These are phyloP conservation scores for Harpagifer antarcticus DNA, from an alignment of 2,797 vertebrate species.

Conservation along the genomic window DNA sequence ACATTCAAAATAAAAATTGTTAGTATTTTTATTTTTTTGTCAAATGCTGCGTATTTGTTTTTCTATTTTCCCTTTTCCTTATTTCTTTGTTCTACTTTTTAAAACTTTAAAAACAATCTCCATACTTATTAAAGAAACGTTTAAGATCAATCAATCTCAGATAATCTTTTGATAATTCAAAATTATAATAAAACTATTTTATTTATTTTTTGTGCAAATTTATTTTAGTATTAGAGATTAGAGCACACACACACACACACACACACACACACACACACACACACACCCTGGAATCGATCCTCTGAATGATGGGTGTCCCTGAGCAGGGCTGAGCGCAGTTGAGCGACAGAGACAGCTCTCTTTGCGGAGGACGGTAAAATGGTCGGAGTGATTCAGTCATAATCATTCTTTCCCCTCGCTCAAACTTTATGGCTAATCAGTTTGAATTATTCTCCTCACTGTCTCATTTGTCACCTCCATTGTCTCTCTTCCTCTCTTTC, in stretches of 20 bases:
- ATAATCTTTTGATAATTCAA: too few species aligned
- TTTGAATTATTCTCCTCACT: conserved; percentile 33
- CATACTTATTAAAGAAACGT: too few species aligned
- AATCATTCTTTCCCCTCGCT: neutral
- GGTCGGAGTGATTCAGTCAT: conserved; percentile 16
- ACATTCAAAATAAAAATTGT: too few species aligned
- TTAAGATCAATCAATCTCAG: too few species aligned
- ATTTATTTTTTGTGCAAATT: too few species aligned
- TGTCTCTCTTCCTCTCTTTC: neutral
- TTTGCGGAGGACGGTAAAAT: conserved; percentile 20
- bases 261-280: too few species aligned
- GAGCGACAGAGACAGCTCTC: conserved; percentile 20
- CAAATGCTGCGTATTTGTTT: neutral
- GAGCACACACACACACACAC: too few species aligned
- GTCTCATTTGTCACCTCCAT: conserved; percentile 2
- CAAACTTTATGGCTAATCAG: conserved; percentile 5
- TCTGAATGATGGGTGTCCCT: conserved; percentile 39
- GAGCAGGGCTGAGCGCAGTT: conserved; percentile 5
- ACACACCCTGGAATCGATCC: conserved; percentile 31
- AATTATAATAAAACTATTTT: too few species aligned
- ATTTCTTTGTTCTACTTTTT: too few species aligned
- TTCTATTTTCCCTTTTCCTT: too few species aligned
- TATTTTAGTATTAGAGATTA: too few species aligned
- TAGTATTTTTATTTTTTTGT: neutral
- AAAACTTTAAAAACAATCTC: too few species aligned